Conservation (phyloP, 2,888 invertebrate genomes). For the Zygothrica quintamaculata region DNA sequence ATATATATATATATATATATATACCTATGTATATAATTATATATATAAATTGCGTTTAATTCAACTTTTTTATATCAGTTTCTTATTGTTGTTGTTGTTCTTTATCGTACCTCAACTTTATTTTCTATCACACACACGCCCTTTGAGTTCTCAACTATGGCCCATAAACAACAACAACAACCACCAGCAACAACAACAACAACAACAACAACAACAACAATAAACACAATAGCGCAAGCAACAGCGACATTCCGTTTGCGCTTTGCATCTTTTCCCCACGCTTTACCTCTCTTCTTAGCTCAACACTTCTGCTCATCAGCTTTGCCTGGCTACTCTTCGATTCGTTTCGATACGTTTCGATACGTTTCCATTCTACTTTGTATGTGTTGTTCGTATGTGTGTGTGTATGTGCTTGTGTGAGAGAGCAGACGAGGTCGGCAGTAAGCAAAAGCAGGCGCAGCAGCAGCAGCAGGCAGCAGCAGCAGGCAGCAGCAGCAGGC, state of each 20-base stretch:
- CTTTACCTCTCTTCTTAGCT: too few relatives aligned
- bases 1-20: too few relatives aligned
- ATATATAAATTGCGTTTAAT: background rate
- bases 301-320: slow-evolving; percentile 26
- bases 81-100: slow-evolving; percentile 3
- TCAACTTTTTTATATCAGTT: background rate
- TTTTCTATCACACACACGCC: slow-evolving; percentile 19
- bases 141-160: slow-evolving; percentile 11
- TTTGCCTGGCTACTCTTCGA: slow-evolving; percentile 41
- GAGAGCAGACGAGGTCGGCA: too few relatives aligned
- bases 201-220: too few relatives aligned
- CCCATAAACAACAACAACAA: slow-evolving; percentile 1
- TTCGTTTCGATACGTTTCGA: slow-evolving; percentile 56
- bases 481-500: too few relatives aligned
- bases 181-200: too few relatives aligned
- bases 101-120: background rate
- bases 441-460: too few relatives aligned
- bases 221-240: slow-evolving; percentile 2
- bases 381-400: too few relatives aligned
- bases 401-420: slow-evolving; percentile 6
- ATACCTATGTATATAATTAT: too few relatives aligned
- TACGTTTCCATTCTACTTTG: too few relatives aligned
- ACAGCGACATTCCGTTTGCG: slow-evolving; percentile 20
- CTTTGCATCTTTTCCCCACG: too few relatives aligned
- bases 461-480: background rate